phyloP scores from a whole-genome alignment of 2,888 invertebrate species.

The Galerucella calmariensis region DNA sequence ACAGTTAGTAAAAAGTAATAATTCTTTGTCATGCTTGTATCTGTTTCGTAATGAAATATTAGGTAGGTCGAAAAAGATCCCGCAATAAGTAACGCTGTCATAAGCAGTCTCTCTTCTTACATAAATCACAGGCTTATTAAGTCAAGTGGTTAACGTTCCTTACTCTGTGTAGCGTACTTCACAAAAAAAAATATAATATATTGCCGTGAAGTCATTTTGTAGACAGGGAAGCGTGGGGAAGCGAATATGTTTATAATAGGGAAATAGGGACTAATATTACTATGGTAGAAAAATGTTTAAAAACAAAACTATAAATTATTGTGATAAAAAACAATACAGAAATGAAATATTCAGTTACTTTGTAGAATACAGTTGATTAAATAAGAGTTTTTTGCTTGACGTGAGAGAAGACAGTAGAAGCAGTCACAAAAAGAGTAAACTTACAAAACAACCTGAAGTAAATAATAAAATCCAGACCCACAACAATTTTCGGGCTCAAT shows the following conservation, averaged over 20 bases:
- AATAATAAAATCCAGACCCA: no score
- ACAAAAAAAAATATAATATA: slow-evolving; percentile 48
- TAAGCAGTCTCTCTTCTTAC: slow-evolving; percentile 62
- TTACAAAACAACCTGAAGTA: no score
- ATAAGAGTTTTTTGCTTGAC: no score
- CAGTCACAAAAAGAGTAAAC: no score
- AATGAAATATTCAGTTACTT: no score
- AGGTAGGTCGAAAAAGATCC: slow-evolving; percentile 47
- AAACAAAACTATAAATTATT: no score
- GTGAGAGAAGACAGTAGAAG: no score
- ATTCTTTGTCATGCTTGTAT: slow-evolving; percentile 7
- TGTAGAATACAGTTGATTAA: no score
- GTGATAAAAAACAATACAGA: no score
- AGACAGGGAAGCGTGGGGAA: not conserved
- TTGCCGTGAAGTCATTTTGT: slow-evolving; percentile 24
- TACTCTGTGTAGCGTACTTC: slow-evolving; percentile 41
- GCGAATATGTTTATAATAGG: slow-evolving; percentile 2
- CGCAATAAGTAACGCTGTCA: slow-evolving; percentile 63
- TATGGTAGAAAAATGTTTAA: no score
- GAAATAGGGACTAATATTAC: not conserved
- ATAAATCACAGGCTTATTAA: slow-evolving; percentile 65
- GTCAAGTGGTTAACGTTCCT: slow-evolving; percentile 61
- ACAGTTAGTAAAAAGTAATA: not conserved
- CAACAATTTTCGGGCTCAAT: no score
- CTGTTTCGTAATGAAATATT: slow-evolving; percentile 45